Base-by-base conservation (phyloP, 2,888 invertebrate genomes). In the Hermaeophaga mercurialis region DNA sequence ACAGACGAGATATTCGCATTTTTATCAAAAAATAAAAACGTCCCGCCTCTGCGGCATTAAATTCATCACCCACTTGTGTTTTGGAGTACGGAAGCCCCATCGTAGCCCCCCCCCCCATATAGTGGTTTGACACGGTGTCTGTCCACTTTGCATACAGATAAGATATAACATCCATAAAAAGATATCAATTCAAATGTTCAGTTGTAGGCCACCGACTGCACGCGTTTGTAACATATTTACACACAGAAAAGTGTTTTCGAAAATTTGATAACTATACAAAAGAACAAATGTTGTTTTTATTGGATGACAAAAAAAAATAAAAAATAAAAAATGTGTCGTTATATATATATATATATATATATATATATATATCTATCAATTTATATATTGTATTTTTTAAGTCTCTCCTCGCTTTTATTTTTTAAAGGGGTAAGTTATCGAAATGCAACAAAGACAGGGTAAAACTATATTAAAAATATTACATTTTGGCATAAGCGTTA, bases 1-100 rank as follows among this genome's bases (percentile, higher is more conserved):
- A 61, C 63, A 60, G 59, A 33, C 56, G 54, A 56, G 56, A 57
- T 57, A 61, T 62, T 58, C 57, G 48, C 54, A 48, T 58, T 61
- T 58, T 64, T 59, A 62, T 62, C 54, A 56, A 60, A 62, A 57
- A 46, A 43, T 24, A 43, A 24, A 36, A 43, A 47, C 45, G 48
- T 48, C 54, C 52, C 54, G 45, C 49, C 33, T 33, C 31, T 12
- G 28, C 33, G 43, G 43, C 24, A 52, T 52, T 52, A 44, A 52
- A 52, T 52, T 52, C 34, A 43, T 52, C 43, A 43, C n/a, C 22
- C 43, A 22, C 28, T 47, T 47, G 19, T 12, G 17, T 33, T 45
- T 48, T 11, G 14, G 31, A 8, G 18, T 47, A 24, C 24, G 24
- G 43, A 43, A 41, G 41, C 41, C 17, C 47, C 24, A 22, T 11